phyloP scores from a whole-genome alignment of 1,140 invertebrate genomes.

The Catajapyx aquilonaris region DNA sequence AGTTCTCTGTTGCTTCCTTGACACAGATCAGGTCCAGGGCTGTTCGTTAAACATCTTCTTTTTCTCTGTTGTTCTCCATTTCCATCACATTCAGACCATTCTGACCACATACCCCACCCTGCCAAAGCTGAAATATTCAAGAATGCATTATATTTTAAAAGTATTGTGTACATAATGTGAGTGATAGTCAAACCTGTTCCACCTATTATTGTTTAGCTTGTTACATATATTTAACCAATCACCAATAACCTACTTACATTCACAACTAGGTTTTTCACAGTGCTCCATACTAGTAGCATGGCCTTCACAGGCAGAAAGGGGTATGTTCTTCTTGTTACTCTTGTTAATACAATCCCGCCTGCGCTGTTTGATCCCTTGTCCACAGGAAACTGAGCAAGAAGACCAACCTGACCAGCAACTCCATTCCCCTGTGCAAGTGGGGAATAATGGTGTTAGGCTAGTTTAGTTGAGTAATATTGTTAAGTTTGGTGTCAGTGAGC shows the following conservation, averaged over 20 bases:
- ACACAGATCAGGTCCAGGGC: constrained; percentile 32
- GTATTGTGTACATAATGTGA: constrained; percentile 4
- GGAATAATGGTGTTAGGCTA: background rate
- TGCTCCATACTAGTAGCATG: constrained; percentile 19
- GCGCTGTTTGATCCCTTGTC: constrained; percentile 34
- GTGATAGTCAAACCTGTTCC: constrained; percentile 5
- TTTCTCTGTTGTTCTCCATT: constrained; percentile 39
- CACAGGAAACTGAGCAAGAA: constrained; percentile 49
- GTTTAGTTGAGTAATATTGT: constrained; percentile 3
- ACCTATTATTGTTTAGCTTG: constrained; percentile 4
- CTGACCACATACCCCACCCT: constrained; percentile 41
- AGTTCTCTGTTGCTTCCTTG: constrained; percentile 38
- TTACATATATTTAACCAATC: background rate
- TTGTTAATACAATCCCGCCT: constrained; percentile 32
- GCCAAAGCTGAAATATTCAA: constrained; percentile 21
- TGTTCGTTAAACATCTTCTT: constrained; percentile 30
- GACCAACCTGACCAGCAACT: constrained; percentile 68
- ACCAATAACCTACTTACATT: constrained; percentile 22
- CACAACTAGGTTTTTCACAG: constrained; percentile 37
- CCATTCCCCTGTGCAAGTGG: constrained; percentile 33
- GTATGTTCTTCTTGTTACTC: constrained; percentile 22
- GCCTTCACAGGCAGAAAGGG: constrained; percentile 28
- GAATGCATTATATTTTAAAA: constrained; percentile 3
- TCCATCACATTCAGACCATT: constrained; percentile 42
- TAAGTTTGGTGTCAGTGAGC: too few relatives aligned